Base-by-base conservation (phyloP, 1,140 invertebrate genomes). In the Ceratitis capitata region DNA sequence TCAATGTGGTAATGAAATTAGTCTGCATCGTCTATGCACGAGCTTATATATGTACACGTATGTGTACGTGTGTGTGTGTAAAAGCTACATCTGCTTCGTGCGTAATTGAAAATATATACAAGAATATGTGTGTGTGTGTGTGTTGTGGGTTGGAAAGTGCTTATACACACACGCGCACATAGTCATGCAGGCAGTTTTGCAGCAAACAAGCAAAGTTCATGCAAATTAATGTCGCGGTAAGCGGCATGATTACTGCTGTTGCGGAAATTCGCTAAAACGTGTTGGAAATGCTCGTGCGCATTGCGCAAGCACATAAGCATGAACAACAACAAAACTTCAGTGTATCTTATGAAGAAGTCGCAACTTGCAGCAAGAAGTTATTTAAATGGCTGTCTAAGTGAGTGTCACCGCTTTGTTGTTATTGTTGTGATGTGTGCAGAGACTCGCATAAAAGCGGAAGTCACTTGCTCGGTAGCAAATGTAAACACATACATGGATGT, bases 331-430 rank as follows among this genome's bases (percentile, higher is more conserved):
- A 47, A 7, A 1, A 47, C 7, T 47, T 7, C 14, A 12, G 69
- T 45, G 45, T 45, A 1, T 78, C 19, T 39, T 39, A 45, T 45
- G 39, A 23, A 78, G n/a, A 78, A 45, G 39, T 78, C 45, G n/a
- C 69, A 10, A 39, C 39, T 78, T 45, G 69, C 69, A 12, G 39
- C 69, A 78, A 78, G 69, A 78, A 78, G 69, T 78, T 78, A 78
- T n/a, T 45, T 78, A 78, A 78, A 78, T 78, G 69, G 39, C 69
- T 78, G 69, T n/a, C 69, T 78, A 78, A 78, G 69, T 78, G 69
- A 78, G 35, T 78, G 39, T 78, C 39, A 42, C 39, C 69, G 39
- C 39, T 42, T 78, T 42, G 69, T 78, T 78, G 39, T 45, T n/a
- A n/a, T n/a, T n/a, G 19, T 78, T 42, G n/a, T n/a, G n/a, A n/a